These are phyloP conservation scores for Tromatobia lineatoria DNA, from an alignment of 2,888 invertebrate genomes.

Conservation along the genomic window DNA sequence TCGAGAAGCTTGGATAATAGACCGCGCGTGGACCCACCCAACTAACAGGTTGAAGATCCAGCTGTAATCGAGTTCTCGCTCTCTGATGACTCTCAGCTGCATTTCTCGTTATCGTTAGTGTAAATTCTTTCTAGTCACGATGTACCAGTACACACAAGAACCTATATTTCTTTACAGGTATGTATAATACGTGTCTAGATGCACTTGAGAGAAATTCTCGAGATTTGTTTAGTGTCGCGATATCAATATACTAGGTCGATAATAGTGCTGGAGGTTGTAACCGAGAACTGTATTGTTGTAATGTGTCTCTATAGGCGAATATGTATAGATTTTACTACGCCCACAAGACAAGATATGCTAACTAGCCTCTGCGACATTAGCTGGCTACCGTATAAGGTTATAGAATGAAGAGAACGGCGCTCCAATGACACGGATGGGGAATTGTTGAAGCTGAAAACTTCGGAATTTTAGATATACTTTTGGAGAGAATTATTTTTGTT, in stretches of 20 bases:
- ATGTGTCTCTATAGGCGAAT: neutral
- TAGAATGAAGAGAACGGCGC: conserved; percentile 38
- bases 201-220: conserved; percentile 36
- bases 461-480: neutral
- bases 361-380: conserved; percentile 36
- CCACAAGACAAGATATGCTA: conserved; percentile 34
- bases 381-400: conserved; percentile 52
- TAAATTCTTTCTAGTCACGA: conserved; percentile 32
- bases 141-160: neutral
- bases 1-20: conserved; percentile 15
- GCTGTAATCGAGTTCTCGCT: conserved; percentile 14
- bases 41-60: conserved; percentile 33
- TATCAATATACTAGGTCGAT: conserved; percentile 3
- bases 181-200: neutral
- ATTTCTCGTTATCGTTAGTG: conserved; percentile 42
- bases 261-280: conserved; percentile 10
- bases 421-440: neutral
- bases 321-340: conserved; percentile 11
- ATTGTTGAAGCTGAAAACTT: conserved; percentile 1
- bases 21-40: conserved; percentile 22
- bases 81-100: conserved; percentile 27
- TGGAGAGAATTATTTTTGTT: neutral
- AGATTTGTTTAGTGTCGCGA: neutral
- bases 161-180: neutral
- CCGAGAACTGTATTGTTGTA: neutral